Evolutionary conservation across 2,888 invertebrate species (phyloP).

Genomic region (Drosophila koepferae): DNA sequence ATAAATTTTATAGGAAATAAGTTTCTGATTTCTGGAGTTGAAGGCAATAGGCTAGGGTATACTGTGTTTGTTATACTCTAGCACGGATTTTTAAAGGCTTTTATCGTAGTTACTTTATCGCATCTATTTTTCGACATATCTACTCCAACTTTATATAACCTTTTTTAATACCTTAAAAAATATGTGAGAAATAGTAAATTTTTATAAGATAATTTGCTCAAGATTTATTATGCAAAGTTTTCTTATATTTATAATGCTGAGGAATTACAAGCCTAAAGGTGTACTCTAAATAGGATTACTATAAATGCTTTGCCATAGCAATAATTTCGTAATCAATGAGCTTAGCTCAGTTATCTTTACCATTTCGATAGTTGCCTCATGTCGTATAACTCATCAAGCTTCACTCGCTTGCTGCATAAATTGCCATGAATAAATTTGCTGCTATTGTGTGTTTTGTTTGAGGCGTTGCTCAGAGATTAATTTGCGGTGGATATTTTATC

Average conservation of each 20-base stretch:
- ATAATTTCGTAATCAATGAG: neutral
- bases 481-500: slow-evolving; percentile 29
- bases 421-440: slow-evolving; percentile 22
- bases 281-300: no score
- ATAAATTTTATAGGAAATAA: neutral
- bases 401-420: slow-evolving; percentile 26
- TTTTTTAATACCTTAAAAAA: no score
- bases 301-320: neutral
- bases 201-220: no score
- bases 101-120: no score
- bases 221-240: no score
- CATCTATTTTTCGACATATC: no score
- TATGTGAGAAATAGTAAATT: no score
- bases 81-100: no score
- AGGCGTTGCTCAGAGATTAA: slow-evolving; percentile 39
- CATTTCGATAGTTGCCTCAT: neutral
- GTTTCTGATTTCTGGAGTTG: neutral
- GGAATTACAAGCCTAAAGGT: neutral
- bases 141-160: no score
- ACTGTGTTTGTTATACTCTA: neutral
- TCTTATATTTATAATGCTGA: no score
- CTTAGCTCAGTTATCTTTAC: neutral
- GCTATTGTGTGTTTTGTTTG: slow-evolving; percentile 14
- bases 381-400: neutral
- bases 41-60: neutral